Base-by-base conservation (phyloP, 2,797 vertebrate genomes). In the Champsocephalus gunnari region DNA sequence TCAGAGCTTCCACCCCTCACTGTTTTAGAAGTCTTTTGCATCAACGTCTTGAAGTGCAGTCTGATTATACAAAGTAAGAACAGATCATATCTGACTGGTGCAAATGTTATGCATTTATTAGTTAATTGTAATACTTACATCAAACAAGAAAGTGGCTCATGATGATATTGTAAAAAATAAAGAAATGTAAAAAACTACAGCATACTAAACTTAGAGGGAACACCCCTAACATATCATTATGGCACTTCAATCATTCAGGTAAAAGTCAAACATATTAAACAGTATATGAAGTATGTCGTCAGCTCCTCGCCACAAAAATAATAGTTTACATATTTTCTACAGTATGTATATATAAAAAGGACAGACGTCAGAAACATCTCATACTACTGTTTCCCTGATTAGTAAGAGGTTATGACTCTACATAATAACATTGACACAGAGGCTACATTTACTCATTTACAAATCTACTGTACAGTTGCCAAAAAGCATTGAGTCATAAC, bases 221-320 rank as follows among this genome's bases (percentile, higher is more conserved):
- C 14, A 43, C 47, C 56, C 49, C 60, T 9, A 69, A 82, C 73
- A 87, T 73, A 74, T 88, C 66, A 75, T 66, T 75, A 89, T 89
- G 89, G 87, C 91, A 91, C 90, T 84, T 88, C 47, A 75, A 70
- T 75, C 56, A 32, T 80, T 77, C 56, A 76, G 12, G 41, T 67
- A 78, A 78, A 88, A 70, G 21, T 66, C 69, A 62, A 12, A 74
- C 2, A 34, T 59, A 73, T 50, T 72, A 53, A 50, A 81, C 47
- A 83, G 3, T 7, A 38, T 38, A 71, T 14, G 12, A 67, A 53
- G 14, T 34, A 59, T 43, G 21, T 56, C 38, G 16, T 55, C 17
- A 28, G 73, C 24, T 68, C 12, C 21, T 58, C 3, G 1, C 55
- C 43, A 54, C 3, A 56, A 45, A 34, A 17, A 51, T 38, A 72